Conservation (phyloP, 2,113 vertebrate genomes). For the Scalopus aquaticus region DNA sequence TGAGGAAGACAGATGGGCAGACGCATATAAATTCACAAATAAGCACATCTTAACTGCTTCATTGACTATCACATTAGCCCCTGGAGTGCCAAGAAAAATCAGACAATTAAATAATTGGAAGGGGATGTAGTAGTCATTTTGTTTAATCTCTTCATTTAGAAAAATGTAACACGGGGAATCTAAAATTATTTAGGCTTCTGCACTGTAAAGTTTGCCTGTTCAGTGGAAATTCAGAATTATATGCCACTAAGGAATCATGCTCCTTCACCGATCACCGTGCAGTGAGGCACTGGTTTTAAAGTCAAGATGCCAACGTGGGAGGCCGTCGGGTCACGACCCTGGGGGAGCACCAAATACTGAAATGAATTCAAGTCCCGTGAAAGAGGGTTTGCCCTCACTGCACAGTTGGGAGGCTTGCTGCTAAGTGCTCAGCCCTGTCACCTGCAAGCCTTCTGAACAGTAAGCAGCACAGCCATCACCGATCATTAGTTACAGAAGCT, state of each 20-base stretch:
- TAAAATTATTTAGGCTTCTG: conserved; percentile 16
- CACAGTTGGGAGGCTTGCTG: background rate
- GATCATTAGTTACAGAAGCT: conserved; percentile 34
- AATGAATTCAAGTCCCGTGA: background rate
- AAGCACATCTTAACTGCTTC: background rate
- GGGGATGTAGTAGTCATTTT: background rate
- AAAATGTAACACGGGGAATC: background rate
- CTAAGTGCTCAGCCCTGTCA: conserved; percentile 1
- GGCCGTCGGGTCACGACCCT: background rate
- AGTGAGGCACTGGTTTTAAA: background rate
- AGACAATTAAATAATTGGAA: background rate
- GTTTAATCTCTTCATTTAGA: conserved; percentile 43
- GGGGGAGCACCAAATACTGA: background rate
- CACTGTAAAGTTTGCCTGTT: background rate
- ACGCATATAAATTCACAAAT: background rate
- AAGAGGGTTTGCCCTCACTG: background rate
- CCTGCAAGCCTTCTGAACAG: background rate
- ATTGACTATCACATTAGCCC: background rate
- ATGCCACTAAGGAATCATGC: background rate
- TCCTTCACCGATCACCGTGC: background rate
- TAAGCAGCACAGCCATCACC: conserved; percentile 24
- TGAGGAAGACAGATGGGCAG: background rate
- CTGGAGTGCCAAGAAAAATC: background rate
- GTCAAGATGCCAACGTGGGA: background rate
- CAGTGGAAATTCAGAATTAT: conserved; percentile 35